Evolutionary conservation across 2,888 invertebrate genomes (phyloP).

Genomic region (Melangyna quadrimaculata): DNA sequence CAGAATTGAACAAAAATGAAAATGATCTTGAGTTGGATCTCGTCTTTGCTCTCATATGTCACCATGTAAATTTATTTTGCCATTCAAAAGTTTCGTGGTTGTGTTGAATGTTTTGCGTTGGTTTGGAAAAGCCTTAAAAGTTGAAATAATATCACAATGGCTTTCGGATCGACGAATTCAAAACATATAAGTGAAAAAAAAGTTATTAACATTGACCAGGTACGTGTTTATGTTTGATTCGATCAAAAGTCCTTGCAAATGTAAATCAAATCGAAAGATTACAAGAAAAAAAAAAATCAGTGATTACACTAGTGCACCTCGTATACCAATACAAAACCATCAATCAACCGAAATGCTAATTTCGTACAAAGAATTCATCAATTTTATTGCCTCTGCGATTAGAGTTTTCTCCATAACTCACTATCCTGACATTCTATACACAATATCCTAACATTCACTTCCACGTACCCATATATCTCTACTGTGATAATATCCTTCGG

Average conservation of each 20-base stretch:
- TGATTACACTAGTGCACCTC: constrained; percentile 14
- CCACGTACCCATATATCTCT: too few relatives aligned
- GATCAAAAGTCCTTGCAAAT: constrained; percentile 49
- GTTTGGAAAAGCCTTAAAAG: too few relatives aligned
- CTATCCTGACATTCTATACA: neutral
- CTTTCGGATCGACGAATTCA: neutral
- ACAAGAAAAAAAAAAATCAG: constrained; percentile 28
- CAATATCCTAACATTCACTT: neutral
- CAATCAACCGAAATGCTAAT: constrained; percentile 41
- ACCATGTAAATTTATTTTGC: too few relatives aligned
- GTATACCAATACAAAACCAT: neutral
- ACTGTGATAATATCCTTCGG: neutral
- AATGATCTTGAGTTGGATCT: too few relatives aligned
- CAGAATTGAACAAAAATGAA: too few relatives aligned
- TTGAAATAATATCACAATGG: too few relatives aligned
- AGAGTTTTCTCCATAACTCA: constrained; percentile 39
- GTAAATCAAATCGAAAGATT: neutral
- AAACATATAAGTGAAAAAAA: neutral
- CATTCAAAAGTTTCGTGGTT: too few relatives aligned
- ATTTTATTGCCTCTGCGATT: constrained; percentile 62
- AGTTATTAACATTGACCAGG: neutral
- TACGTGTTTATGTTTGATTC: neutral
- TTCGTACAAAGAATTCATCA: constrained; percentile 51
- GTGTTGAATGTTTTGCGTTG: too few relatives aligned
- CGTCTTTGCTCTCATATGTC: too few relatives aligned